Conservation (phyloP, 2,113 vertebrate species). For the Setophaga petechia region DNA sequence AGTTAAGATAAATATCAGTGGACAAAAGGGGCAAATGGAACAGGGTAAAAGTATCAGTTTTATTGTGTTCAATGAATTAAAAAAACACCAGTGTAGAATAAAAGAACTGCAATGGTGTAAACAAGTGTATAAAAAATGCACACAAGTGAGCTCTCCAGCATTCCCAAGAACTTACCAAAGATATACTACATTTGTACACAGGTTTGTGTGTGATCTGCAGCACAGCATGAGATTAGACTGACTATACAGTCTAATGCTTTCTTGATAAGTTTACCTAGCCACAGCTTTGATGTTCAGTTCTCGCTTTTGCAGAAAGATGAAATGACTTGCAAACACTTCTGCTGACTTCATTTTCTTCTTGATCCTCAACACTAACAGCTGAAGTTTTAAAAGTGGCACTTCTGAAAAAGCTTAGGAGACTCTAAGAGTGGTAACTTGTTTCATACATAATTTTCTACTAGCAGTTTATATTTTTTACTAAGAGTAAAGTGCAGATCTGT, state of each 20-base stretch:
- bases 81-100: neutral
- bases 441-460: neutral
- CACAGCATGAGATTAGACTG: neutral
- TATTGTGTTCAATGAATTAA: neutral
- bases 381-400: neutral
- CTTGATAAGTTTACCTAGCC: neutral
- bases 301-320: neutral
- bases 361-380: neutral
- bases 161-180: neutral
- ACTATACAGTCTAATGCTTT: neutral
- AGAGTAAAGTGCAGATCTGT: neutral
- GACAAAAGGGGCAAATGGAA: neutral
- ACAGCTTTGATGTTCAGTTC: neutral
- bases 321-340: neutral
- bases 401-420: neutral
- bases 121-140: neutral
- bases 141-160: neutral
- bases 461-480: neutral
- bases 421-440: neutral
- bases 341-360: neutral
- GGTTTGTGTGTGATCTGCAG: neutral
- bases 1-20: neutral
- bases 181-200: neutral
- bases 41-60: neutral
- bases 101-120: neutral